Evolutionary conservation across 1,140 invertebrate genomes (phyloP).

Genomic region (Solenopsis fugax): DNA sequence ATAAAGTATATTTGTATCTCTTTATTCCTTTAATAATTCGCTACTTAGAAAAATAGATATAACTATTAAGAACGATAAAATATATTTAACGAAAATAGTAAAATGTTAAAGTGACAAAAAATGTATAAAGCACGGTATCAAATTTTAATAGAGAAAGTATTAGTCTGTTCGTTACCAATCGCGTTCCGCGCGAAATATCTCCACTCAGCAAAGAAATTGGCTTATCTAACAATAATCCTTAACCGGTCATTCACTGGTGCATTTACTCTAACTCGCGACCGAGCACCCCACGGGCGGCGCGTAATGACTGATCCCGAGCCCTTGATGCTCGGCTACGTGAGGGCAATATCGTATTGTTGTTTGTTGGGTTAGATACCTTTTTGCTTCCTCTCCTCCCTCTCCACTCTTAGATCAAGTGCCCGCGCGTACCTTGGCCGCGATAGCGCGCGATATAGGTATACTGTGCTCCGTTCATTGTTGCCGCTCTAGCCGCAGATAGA

Average conservation of each 20-base stretch:
- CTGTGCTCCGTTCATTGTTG: slow-evolving; percentile 80
- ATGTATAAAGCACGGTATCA: background rate
- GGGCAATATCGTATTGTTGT: slow-evolving; percentile 83
- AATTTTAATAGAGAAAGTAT: slow-evolving; percentile 16
- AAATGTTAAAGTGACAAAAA: background rate
- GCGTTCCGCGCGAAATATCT: slow-evolving; percentile 11
- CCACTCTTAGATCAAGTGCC: slow-evolving; percentile 78
- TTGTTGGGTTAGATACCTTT: slow-evolving; percentile 80
- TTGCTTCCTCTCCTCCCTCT: slow-evolving; percentile 71
- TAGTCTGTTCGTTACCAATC: background rate
- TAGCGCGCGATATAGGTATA: slow-evolving; percentile 77
- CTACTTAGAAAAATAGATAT: background rate
- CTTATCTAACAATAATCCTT: slow-evolving; percentile 47
- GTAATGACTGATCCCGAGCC: slow-evolving; percentile 80
- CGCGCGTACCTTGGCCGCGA: slow-evolving; percentile 68
- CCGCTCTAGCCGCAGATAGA: slow-evolving; percentile 79
- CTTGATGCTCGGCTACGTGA: slow-evolving; percentile 77
- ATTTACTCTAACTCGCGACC: slow-evolving; percentile 36
- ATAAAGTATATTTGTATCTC: background rate
- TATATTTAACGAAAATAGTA: background rate
- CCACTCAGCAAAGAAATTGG: slow-evolving; percentile 18
- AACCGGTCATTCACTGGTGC: slow-evolving; percentile 47
- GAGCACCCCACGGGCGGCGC: slow-evolving; percentile 57
- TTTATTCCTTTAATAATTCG: background rate
- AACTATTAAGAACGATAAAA: background rate